Conservation (phyloP, 2,113 vertebrate species). For the Columbina picui region DNA sequence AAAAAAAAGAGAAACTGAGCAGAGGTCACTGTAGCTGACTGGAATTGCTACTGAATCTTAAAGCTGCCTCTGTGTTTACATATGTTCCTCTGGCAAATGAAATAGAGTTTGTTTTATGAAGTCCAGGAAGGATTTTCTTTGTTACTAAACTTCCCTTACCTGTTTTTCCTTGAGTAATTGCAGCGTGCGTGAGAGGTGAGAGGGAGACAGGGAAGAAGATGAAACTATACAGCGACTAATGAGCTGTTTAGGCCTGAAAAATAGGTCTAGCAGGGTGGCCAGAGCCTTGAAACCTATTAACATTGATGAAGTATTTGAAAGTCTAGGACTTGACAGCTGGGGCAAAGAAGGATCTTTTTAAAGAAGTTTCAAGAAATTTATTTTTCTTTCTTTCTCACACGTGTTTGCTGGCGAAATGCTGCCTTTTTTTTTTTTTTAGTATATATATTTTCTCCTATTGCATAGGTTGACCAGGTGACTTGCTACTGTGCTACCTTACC, state of each 20-base stretch:
- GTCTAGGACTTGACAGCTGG: background rate
- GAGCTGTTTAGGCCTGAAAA: background rate
- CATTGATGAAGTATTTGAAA: background rate
- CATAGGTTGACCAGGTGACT: background rate
- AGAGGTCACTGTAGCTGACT: background rate
- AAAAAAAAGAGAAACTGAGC: background rate
- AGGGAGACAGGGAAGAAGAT: background rate
- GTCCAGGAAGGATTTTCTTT: background rate
- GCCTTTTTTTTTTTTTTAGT: background rate
- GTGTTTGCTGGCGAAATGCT: background rate
- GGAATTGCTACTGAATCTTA: background rate
- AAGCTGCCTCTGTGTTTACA: background rate
- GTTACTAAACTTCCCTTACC: background rate
- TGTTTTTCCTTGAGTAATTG: conserved; percentile 2
- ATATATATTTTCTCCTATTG: background rate
- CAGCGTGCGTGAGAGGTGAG: background rate
- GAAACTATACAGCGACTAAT: background rate
- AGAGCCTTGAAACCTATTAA: conserved; percentile 17
- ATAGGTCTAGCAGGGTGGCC: background rate
- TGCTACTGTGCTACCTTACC: background rate
- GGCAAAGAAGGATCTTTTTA: background rate
- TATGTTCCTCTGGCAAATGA: background rate
- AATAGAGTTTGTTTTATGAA: background rate
- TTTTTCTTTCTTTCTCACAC: background rate
- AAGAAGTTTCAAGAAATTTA: background rate